phyloP scores from a whole-genome alignment of 1,140 invertebrate species.

The Neotoxoptera formosana region DNA sequence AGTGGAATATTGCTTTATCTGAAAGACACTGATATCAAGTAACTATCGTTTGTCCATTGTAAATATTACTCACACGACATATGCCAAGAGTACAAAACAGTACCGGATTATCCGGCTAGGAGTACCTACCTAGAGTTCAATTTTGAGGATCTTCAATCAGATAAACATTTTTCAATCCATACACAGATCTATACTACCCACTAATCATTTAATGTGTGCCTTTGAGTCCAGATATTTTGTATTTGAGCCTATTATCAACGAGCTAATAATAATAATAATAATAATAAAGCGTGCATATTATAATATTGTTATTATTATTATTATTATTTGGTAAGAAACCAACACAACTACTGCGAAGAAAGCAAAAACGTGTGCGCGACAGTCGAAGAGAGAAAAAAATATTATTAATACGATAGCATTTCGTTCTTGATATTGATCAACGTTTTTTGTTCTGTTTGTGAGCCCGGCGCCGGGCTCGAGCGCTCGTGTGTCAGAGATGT shows the following conservation, averaged over 20 bases:
- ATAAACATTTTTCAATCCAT: too few relatives aligned
- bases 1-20: too few relatives aligned
- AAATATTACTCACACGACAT: too few relatives aligned
- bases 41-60: too few relatives aligned
- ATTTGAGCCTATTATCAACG: not conserved
- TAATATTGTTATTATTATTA: not conserved
- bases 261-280: not conserved
- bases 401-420: not conserved
- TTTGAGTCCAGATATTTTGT: not conserved
- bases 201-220: too few relatives aligned
- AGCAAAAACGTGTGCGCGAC: not conserved
- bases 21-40: too few relatives aligned
- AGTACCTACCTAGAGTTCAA: too few relatives aligned
- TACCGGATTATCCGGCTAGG: too few relatives aligned
- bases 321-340: not conserved
- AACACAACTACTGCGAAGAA: not conserved
- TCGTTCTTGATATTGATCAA: constrained; percentile 11
- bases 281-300: not conserved
- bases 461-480: too few relatives aligned
- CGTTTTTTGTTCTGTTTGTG: not conserved
- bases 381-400: not conserved
- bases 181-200: too few relatives aligned
- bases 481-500: not conserved
- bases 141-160: too few relatives aligned
- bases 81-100: too few relatives aligned